Evolutionary conservation across 1,140 invertebrate genomes (phyloP).

Genomic region (Achatina immaculata): DNA sequence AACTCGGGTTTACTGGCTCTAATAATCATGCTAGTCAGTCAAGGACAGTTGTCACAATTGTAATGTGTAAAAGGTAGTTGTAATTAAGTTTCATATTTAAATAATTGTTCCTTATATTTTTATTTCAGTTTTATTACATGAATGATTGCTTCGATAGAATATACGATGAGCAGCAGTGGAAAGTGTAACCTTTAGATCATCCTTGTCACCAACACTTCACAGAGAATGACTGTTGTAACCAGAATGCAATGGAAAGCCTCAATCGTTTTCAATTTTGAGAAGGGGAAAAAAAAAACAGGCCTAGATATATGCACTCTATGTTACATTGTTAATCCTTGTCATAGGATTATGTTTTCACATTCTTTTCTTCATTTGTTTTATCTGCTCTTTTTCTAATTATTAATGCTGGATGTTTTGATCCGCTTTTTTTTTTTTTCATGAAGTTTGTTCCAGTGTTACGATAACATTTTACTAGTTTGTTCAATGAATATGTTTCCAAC

Average conservation of each 20-base stretch:
- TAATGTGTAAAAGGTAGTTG: no score
- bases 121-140: conserved; percentile 89
- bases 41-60: no score
- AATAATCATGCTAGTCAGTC: no score
- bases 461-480: no score
- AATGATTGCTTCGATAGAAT: conserved; percentile 95
- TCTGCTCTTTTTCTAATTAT: background rate
- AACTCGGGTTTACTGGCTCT: no score
- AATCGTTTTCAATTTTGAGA: background rate
- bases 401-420: no score
- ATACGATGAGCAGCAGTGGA: conserved; percentile 81
- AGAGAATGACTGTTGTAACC: background rate
- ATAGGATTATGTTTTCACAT: background rate
- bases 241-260: background rate
- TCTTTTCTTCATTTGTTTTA: background rate
- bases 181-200: conserved; percentile 46
- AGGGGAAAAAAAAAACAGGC: background rate
- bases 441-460: no score
- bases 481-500: no score
- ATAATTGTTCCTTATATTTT: no score
- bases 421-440: no score
- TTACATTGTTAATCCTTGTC: no score
- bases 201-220: background rate
- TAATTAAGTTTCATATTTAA: no score
- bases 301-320: background rate